These are phyloP conservation scores for Drosophila guanche DNA, from an alignment of 1,140 invertebrate species.

Conservation along the genomic window DNA sequence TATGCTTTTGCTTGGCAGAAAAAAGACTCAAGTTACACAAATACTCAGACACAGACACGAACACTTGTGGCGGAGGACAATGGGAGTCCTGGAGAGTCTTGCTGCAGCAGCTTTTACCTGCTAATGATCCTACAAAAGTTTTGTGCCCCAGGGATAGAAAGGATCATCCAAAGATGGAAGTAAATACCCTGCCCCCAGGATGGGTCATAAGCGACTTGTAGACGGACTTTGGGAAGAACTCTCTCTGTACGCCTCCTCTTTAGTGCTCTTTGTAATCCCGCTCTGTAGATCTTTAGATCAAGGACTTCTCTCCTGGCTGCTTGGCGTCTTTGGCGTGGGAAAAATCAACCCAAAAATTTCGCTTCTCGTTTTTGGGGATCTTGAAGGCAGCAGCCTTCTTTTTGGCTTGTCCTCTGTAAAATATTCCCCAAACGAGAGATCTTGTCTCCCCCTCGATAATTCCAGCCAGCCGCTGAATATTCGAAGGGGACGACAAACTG, in stretches of 20 bases:
- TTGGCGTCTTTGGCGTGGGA: conserved; percentile 48
- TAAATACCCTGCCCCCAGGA: conserved; percentile 55
- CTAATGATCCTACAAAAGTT: conserved; percentile 52
- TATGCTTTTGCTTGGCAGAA: conserved; percentile 14
- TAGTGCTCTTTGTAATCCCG: background rate
- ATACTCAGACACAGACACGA: conserved; percentile 25
- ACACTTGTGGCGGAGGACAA: conserved; percentile 34
- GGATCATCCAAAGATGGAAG: conserved; percentile 14
- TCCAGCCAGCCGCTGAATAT: conserved; percentile 25
- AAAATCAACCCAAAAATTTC: conserved; percentile 31
- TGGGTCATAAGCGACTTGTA: conserved; percentile 54
- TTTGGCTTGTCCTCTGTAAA: conserved; percentile 47
- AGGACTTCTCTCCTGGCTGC: conserved; percentile 20
- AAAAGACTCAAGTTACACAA: conserved; percentile 71
- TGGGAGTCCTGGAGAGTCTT: conserved; percentile 16
- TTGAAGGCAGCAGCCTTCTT: too few relatives aligned
- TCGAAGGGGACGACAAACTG: conserved; percentile 2
- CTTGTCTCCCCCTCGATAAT: conserved; percentile 70
- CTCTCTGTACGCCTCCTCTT: conserved; percentile 1
- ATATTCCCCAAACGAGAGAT: conserved; percentile 62
- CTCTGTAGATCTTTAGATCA: conserved; percentile 18
- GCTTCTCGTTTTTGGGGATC: conserved; percentile 47
- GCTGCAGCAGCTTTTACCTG: conserved; percentile 61
- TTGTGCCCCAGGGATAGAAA: conserved; percentile 2
- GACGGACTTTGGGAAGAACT: background rate